Percentiles rank a stretch among this genome's conserved stretches.
Evolutionary conservation across 2,113 vertebrate genomes (phyloP).

Genomic region (Albula goreensis): DNA sequence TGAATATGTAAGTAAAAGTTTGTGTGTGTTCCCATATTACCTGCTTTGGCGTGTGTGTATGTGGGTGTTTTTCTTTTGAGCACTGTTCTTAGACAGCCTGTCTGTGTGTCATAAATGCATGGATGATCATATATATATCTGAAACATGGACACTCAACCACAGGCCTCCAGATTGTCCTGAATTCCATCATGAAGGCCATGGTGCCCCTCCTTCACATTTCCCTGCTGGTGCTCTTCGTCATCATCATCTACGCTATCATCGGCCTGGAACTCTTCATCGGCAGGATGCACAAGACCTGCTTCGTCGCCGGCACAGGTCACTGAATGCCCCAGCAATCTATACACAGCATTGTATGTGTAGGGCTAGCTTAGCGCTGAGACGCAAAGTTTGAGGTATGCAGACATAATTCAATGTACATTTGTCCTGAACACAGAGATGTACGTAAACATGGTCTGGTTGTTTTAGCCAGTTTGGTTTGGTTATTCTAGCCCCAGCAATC

Average conservation of each 20-base stretch:
- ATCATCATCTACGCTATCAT: slow-evolving; percentile 97
- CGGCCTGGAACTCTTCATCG: slow-evolving; percentile 91
- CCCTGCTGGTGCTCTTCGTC: slow-evolving; percentile 89
- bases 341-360: not conserved
- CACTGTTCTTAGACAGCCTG: not conserved
- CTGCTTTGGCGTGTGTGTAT: too few species aligned
- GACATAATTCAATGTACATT: too few species aligned
- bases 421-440: too few species aligned
- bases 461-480: too few species aligned
- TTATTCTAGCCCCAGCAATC: too few species aligned
- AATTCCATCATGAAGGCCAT: slow-evolving; percentile 96
- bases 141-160: not conserved
- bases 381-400: too few species aligned
- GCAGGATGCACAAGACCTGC: slow-evolving; percentile 91
- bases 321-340: not conserved
- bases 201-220: slow-evolving; percentile 91
- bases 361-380: too few species aligned
- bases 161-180: slow-evolving; percentile 89
- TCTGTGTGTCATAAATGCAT: not conserved
- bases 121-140: not conserved
- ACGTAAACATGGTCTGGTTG: too few species aligned
- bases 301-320: slow-evolving; percentile 76
- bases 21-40: too few species aligned
- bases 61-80: too few species aligned
- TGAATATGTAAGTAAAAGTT: too few species aligned